Evolutionary conservation across 2,113 vertebrate species (phyloP).

Genomic region (Physeter macrocephalus): DNA sequence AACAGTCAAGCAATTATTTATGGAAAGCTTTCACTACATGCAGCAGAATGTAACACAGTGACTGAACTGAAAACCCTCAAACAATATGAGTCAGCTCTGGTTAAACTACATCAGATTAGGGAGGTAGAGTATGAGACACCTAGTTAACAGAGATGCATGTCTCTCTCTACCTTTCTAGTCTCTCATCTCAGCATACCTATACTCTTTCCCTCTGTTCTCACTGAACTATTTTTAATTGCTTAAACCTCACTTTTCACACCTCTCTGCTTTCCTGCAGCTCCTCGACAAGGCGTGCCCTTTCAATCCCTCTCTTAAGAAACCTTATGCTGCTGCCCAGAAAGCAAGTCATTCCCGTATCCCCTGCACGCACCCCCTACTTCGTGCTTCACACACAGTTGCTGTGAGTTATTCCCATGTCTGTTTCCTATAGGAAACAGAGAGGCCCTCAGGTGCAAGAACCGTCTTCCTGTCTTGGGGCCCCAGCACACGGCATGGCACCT

Average conservation of each 20-base stretch:
- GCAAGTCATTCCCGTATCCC: fast-evolving
- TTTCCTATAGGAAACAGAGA: background rate
- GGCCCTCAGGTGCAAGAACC: background rate
- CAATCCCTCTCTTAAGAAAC: background rate
- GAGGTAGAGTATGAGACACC: background rate
- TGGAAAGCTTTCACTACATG: background rate
- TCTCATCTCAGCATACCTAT: background rate
- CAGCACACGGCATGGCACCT: background rate
- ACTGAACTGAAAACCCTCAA: background rate
- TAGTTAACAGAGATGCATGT: background rate
- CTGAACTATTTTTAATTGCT: background rate
- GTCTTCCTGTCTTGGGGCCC: background rate
- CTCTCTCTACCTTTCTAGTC: background rate
- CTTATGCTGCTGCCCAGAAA: background rate
- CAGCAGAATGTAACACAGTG: background rate
- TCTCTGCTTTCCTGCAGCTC: background rate
- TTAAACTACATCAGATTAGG: background rate
- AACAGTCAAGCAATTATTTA: background rate
- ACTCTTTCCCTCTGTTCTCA: background rate
- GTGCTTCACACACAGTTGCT: background rate
- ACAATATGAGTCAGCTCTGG: background rate
- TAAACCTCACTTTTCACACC: background rate
- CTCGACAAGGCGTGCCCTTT: background rate
- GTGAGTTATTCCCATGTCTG: background rate
- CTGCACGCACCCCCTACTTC: background rate